These are phyloP conservation scores for Kuschelorhynchus macadamiae DNA, from an alignment of 2,888 invertebrate genomes.

Conservation along the genomic window DNA sequence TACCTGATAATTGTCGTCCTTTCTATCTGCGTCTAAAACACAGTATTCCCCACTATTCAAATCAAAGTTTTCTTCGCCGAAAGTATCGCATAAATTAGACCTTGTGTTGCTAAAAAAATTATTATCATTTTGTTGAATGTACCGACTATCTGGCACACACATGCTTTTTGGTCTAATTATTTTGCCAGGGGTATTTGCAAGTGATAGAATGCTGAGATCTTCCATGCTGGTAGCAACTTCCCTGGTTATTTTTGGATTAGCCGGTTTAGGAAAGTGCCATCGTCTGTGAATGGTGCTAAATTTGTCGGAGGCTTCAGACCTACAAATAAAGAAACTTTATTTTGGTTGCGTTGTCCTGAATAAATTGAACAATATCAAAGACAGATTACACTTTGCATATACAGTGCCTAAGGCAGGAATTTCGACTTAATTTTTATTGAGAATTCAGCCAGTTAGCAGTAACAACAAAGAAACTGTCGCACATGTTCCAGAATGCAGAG, in stretches of 20 bases:
- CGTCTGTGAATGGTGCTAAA: conserved; percentile 62
- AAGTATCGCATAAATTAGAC: conserved; percentile 1
- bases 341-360: too few relatives aligned
- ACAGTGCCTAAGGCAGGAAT: too few relatives aligned
- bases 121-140: conserved; percentile 48
- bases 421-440: too few relatives aligned
- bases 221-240: conserved; percentile 72
- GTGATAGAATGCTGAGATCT: conserved; percentile 65
- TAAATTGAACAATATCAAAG: too few relatives aligned
- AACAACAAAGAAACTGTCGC: too few relatives aligned
- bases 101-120: conserved; percentile 33
- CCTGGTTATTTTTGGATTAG: conserved; percentile 64
- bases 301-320: conserved; percentile 33
- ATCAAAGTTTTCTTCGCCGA: conserved; percentile 9
- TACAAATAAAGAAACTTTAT: neutral
- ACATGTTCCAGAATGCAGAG: too few relatives aligned
- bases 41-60: neutral
- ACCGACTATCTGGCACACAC: conserved; percentile 61
- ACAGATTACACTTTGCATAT: too few relatives aligned
- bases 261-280: conserved; percentile 54
- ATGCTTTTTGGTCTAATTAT: conserved; percentile 69
- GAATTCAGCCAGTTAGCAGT: too few relatives aligned
- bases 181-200: conserved; percentile 69
- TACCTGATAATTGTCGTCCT: conserved; percentile 1
- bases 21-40: neutral